phyloP scores from a whole-genome alignment of 2,113 vertebrate species.

The human region DNA sequence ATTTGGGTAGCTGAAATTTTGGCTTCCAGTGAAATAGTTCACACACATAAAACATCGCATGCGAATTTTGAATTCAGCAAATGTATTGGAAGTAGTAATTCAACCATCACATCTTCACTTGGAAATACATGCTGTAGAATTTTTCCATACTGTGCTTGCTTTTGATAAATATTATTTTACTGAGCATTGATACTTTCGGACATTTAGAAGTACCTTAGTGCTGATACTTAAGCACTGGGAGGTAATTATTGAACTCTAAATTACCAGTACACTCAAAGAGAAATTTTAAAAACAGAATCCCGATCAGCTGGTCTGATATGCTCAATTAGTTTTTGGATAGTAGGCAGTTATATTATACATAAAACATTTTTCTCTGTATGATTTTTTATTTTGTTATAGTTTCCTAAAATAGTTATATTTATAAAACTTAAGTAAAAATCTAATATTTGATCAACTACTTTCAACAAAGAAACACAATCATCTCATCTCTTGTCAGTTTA shows the following conservation, averaged over 20 bases:
- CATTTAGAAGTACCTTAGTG: constrained; percentile 49
- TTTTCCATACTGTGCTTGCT: constrained; percentile 55
- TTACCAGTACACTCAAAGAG: constrained; percentile 24
- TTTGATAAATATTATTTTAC: constrained; percentile 50
- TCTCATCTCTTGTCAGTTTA: constrained; percentile 4
- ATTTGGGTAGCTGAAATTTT: constrained; percentile 24
- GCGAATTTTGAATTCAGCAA: constrained; percentile 41
- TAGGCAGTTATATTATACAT: background rate
- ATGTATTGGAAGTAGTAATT: constrained; percentile 59
- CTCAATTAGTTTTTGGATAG: constrained; percentile 43
- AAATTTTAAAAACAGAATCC: constrained; percentile 44
- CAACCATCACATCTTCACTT: constrained; percentile 73
- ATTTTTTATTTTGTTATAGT: constrained; percentile 24
- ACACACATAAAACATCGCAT: constrained; percentile 13
- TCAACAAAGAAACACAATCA: background rate
- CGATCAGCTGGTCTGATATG: constrained; percentile 54
- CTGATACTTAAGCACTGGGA: constrained; percentile 9
- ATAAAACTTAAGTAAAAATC: background rate
- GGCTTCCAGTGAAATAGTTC: constrained; percentile 32
- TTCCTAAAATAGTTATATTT: constrained; percentile 1
- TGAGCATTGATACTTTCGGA: constrained; percentile 50
- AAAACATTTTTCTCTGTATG: background rate
- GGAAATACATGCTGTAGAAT: constrained; percentile 41
- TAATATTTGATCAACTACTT: background rate
- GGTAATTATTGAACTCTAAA: constrained; percentile 31